A percentile compares a stretch with the other conserved stretches of the same genome.
Evolutionary conservation across 2,797 vertebrate genomes (phyloP).

Genomic region (Echiichthys vipera): DNA sequence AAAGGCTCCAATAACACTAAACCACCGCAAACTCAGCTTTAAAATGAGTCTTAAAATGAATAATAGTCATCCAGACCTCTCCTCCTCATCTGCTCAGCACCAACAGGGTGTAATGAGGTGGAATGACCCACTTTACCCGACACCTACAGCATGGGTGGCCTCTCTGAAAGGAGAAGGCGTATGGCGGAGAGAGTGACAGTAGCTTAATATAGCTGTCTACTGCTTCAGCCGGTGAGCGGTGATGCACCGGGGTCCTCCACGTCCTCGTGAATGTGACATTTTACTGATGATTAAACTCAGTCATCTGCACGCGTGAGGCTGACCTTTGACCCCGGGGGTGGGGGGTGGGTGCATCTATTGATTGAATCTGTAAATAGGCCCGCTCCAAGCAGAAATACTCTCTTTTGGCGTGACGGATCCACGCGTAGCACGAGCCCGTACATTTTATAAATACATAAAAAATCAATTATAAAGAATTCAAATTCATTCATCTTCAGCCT

Average conservation of each 20-base stretch:
- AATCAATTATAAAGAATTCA: too few relatives aligned
- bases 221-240: background rate
- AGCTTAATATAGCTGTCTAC: constrained; percentile 16
- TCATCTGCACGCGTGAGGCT: constrained; percentile 13
- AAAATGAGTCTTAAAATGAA: constrained; percentile 17
- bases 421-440: background rate
- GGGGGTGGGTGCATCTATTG: constrained; percentile 14
- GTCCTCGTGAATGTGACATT: constrained; percentile 32
- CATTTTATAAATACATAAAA: too few relatives aligned
- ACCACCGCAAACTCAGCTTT: background rate
- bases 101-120: constrained; percentile 46
- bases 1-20: background rate
- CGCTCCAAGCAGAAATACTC: background rate
- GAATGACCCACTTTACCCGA: constrained; percentile 66
- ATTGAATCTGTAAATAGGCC: constrained; percentile 25
- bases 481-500: too few relatives aligned
- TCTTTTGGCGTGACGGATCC: background rate
- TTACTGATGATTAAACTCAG: constrained; percentile 34
- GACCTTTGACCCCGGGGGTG: background rate
- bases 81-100: constrained; percentile 28
- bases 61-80: constrained; percentile 24
- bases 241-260: background rate
- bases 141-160: constrained; percentile 36
- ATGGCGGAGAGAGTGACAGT: background rate
- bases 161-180: constrained; percentile 8